Percentiles rank a stretch among this genome's conserved stretches.
Evolutionary conservation across 2,113 vertebrate species (phyloP).

Genomic region (Panthera tigris): DNA sequence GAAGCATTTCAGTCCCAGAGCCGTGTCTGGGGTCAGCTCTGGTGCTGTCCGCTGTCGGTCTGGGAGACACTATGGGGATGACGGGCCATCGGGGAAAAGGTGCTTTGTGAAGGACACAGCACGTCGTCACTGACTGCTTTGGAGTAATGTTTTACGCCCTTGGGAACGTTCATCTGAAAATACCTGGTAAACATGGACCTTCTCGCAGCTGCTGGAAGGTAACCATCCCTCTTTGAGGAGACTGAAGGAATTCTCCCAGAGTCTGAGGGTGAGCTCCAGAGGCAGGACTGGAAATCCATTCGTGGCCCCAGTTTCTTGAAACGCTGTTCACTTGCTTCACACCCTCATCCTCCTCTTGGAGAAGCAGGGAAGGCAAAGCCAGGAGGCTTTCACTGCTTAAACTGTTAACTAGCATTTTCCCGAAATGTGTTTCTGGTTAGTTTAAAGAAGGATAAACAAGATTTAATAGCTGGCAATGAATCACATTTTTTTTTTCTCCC

Average conservation of each 20-base stretch:
- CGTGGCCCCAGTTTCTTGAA: background rate
- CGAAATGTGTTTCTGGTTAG: constrained; percentile 87
- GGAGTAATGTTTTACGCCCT: background rate
- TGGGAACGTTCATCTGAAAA: background rate
- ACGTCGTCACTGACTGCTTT: background rate
- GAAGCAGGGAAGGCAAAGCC: background rate
- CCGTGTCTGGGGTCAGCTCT: background rate
- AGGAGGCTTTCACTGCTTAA: constrained; percentile 71
- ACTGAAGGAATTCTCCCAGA: background rate
- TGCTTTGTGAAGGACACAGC: background rate
- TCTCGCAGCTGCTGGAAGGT: background rate
- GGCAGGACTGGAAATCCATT: background rate
- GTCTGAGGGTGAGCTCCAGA: background rate
- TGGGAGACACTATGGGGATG: background rate
- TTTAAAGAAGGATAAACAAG: constrained; percentile 87
- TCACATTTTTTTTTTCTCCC: constrained; percentile 53
- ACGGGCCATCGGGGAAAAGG: background rate
- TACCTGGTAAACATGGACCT: background rate
- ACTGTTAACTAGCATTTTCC: constrained; percentile 77
- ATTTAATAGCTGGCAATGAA: constrained; percentile 85
- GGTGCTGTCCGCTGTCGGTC: background rate
- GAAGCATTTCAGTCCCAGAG: background rate
- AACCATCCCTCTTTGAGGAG: background rate
- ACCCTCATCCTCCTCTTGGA: background rate
- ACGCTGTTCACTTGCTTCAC: background rate